Evolutionary conservation across 2,797 vertebrate genomes (phyloP), one percentile per base, ranked within the genome.

Genomic region (Adelosebastes latens): DNA sequence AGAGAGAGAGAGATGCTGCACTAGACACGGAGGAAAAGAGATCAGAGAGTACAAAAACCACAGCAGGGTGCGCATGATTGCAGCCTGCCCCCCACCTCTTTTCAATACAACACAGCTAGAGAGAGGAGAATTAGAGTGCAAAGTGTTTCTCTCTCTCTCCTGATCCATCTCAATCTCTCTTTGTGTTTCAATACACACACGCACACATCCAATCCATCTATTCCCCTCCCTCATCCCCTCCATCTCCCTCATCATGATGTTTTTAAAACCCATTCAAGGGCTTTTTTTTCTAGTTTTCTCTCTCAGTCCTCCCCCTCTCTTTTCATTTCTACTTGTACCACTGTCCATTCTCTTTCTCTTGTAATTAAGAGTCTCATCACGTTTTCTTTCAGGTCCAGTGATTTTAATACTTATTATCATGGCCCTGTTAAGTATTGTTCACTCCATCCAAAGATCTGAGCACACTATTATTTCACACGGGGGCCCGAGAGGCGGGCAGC

Each of bases 381-480:
- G 88, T 93, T 87, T 87, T 91, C 78, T 94, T 95, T 95, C 94
- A 90, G 95, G 93, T 95, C 91, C 80, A 92, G 79, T 89, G 89
- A 89, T 84, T 96, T 96, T 95, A 95, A 94, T 94, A 94, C 91
- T 95, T 90, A 94, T 94, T 94, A 95, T 95, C 92, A 93, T 92
- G 93, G 90, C 82, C 85, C 93, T 94, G 95, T 95, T 96, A 95
- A 93, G 90, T 93, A 94, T 92, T 94, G 92, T 93, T 94, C 93
- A 85, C 88, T 93, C 87, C 84, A 85, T 90, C 87, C 91, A 92
- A 88, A 90, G 75, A 94, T 90, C 90, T 93, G 82, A 92, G 89
- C 84, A 76, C 83, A 85, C 83, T 88, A 90, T 95, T 93, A 94
- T 91, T 92, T 90, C 88, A 92, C 69, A 81, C 31, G 49, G 79